Base-by-base conservation (phyloP, 2,888 invertebrate genomes). In the Drosophila leonis region DNA sequence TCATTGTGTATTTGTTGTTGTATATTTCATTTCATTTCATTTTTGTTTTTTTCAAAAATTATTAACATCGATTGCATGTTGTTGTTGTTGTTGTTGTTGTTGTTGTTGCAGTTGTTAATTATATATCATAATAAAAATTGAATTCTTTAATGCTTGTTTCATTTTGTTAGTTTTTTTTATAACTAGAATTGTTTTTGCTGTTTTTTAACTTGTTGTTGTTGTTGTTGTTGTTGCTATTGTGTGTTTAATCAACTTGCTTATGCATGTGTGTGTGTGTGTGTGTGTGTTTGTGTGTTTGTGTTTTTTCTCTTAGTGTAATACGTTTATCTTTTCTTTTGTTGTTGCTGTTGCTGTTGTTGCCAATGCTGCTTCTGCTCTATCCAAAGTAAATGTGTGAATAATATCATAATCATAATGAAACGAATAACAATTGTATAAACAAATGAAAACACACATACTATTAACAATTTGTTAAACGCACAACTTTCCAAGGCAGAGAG, bases 21-120 rank as follows among this genome's bases (percentile, higher is more conserved):
- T 83, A 56, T 66, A 51, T 76, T 71, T 54, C 42, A 18, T 39
- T 39, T 39, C 13, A 20, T 54, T 55, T 41, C 75, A 46, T 59
- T 68, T 51, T 33, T 73, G 59, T 55, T 69, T 64, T 48, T 68
- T 83, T 80, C 82, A 84, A 89, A 89, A 82, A 88, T 72, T 84
- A 84, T 88, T 80, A 88, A 82, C 90, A 81, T 86, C 74, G 80
- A 74, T 86, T 90, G 83, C 79, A 79, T 70, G 66, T 75, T 85
- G 64, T 83, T 74, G 41, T 83, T 74, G 41, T 12, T 42, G 24
- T 24, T 24, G 24, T 24, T 24, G 24, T 24, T 73, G 66, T 75
- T 81, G 59, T 80, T 76, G 54, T 74, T 79, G 90, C 90, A 77
- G 88, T 80, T 90, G 84, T 90, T 84, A 79, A 79, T 84, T 79